A percentile compares a stretch with the other conserved stretches of the same genome.
These are phyloP conservation scores for Silurus glanis DNA, from an alignment of 2,113 vertebrate genomes.

Conservation along the genomic window DNA sequence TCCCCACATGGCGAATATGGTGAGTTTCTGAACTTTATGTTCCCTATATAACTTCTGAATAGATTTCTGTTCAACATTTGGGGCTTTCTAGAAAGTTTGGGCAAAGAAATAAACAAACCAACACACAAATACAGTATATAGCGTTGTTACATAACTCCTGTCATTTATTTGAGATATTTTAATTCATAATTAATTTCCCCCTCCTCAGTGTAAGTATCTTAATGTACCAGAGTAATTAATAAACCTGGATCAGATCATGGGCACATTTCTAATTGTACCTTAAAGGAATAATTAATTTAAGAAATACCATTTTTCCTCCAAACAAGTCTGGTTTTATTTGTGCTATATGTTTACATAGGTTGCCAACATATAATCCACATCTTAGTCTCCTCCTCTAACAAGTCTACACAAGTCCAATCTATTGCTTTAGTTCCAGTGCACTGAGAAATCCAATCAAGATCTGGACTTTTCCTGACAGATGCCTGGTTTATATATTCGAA, in stretches of 20 bases:
- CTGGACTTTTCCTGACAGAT: not conserved
- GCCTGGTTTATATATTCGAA: too few relatives aligned
- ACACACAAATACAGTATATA: too few relatives aligned
- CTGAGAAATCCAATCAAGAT: not conserved
- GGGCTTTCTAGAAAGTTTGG: not conserved
- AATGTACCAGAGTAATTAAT: not conserved
- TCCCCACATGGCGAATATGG: constrained; percentile 43
- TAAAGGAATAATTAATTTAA: not conserved
- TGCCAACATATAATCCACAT: not conserved
- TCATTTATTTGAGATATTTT: not conserved
- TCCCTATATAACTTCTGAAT: not conserved
- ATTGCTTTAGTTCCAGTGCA: not conserved
- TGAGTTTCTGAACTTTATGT: constrained; percentile 42
- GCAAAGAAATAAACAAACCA: not conserved
- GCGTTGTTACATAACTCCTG: not conserved
- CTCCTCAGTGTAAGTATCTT: not conserved
- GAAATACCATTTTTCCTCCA: not conserved
- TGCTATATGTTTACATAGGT: not conserved
- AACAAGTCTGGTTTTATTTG: not conserved
- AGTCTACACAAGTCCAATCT: not conserved
- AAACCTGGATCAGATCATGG: not conserved
- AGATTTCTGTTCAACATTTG: not conserved
- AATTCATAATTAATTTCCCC: not conserved
- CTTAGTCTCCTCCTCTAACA: not conserved
- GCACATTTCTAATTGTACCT: not conserved